A percentile compares a stretch with the other conserved stretches of the same genome.
These are phyloP conservation scores for Andrena praecox DNA, from an alignment of 2,888 invertebrate species.

Conservation along the genomic window DNA sequence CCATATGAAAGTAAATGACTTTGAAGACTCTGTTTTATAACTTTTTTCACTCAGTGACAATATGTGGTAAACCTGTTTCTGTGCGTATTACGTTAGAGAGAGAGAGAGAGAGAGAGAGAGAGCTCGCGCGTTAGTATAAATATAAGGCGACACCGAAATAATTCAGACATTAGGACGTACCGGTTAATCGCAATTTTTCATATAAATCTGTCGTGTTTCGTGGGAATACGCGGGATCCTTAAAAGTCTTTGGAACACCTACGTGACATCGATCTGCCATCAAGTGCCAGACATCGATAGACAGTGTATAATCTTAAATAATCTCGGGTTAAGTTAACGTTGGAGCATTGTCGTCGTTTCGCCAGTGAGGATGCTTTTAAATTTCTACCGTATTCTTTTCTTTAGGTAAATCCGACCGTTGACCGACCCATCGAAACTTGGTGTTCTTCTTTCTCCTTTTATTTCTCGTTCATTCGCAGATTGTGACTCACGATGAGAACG, in stretches of 20 bases:
- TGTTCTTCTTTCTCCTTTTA: background rate
- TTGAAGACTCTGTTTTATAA: conserved; percentile 68
- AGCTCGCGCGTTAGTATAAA: conserved; percentile 45
- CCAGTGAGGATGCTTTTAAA: conserved; percentile 1
- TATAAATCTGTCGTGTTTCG: conserved; percentile 41
- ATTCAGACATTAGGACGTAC: conserved; percentile 33
- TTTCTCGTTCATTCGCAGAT: background rate
- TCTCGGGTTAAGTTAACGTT: conserved; percentile 36
- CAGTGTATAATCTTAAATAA: conserved; percentile 24
- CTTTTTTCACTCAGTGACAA: conserved; percentile 67
- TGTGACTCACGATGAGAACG: conserved; percentile 30
- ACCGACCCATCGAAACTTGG: background rate
- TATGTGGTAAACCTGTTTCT: conserved; percentile 54
- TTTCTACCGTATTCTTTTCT: conserved; percentile 23
- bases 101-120: conserved; percentile 41
- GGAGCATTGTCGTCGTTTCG: conserved; percentile 9
- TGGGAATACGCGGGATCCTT: conserved; percentile 21
- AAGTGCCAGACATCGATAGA: conserved; percentile 60
- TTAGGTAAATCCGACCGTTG: conserved; percentile 10
- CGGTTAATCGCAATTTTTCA: conserved; percentile 43
- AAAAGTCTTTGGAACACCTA: conserved; percentile 30
- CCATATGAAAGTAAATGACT: conserved; percentile 57
- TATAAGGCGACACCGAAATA: conserved; percentile 32
- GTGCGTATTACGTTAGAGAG: conserved; percentile 55
- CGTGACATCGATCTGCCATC: conserved; percentile 58